Percentiles rank a stretch among this genome's conserved stretches.
phyloP scores from a whole-genome alignment of 2,888 invertebrate genomes.

The Acronicta alni region DNA sequence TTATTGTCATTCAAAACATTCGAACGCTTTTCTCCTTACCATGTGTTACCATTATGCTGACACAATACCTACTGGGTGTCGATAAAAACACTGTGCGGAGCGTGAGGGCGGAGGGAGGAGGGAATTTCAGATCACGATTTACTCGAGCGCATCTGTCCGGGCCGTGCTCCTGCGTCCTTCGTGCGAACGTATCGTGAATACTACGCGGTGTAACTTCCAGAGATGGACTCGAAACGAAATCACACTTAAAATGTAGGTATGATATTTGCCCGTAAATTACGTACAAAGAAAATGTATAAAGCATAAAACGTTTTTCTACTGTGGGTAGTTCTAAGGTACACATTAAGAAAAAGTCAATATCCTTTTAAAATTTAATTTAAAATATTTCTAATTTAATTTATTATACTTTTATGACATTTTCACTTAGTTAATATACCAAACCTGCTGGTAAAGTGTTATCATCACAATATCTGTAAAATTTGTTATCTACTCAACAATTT shows the following conservation, averaged over 20 bases:
- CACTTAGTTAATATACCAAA: too few relatives aligned
- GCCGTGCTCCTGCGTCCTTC: constrained; percentile 79
- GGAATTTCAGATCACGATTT: constrained; percentile 76
- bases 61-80: constrained; percentile 65
- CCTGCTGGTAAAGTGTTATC: too few relatives aligned
- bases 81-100: constrained; percentile 57
- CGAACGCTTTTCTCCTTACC: constrained; percentile 68
- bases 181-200: constrained; percentile 74
- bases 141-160: constrained; percentile 82
- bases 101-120: constrained; percentile 45
- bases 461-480: too few relatives aligned
- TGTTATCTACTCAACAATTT: too few relatives aligned
- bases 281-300: too few relatives aligned
- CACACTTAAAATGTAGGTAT: constrained; percentile 3
- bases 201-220: constrained; percentile 61
- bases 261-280: too few relatives aligned
- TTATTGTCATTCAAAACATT: constrained; percentile 70
- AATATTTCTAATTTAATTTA: too few relatives aligned
- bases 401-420: too few relatives aligned
- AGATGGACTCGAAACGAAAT: constrained; percentile 58
- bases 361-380: too few relatives aligned
- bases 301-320: too few relatives aligned
- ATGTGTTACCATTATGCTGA: constrained; percentile 73
- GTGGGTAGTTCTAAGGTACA: too few relatives aligned
- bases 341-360: too few relatives aligned